Base-by-base conservation (phyloP, 2,797 vertebrate species). In the Spinibarbus caldwelli region DNA sequence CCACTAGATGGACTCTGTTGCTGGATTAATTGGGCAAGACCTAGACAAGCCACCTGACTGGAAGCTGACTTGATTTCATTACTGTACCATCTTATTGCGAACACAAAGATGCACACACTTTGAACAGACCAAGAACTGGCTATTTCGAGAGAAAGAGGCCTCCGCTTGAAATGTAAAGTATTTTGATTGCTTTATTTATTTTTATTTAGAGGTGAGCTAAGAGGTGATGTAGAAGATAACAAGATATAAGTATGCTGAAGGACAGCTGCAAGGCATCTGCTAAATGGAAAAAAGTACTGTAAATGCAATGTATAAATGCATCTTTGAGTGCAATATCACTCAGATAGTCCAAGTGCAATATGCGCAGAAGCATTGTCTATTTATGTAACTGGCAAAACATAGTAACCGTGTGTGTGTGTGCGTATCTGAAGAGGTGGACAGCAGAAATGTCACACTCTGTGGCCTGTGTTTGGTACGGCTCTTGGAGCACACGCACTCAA, bases 11-110 rank as follows among this genome's bases (percentile, higher is more conserved):
- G 91, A 91, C 87, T 85, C 89, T 78, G 87, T 86, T 88, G 83
- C 89, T 88, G 89, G 41, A 49, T 80, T 94, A 92, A 93, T 93
- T 94, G 92, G 93, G 93, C 92, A 91, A 89, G 90, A 90, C 88
- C 91, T 89, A 92, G 92, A 91, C 91, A 87, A 85, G 85, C 68
- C 36, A 86, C 86, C 90, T 84, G 29, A 84, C 71, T 86, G 89
- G 87, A 90, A 87, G 86, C 87, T 86, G 89, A 87, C 89, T 90
- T 92, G 82, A 90, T 92, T 90, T 91, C 78, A 90, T 91, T 89
- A 4, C 54, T 59, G 12, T 87, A 86, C 83, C 85, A 87, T 87
- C 90, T 87, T 88, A 90, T 91, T 92, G 89, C 91, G 90, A 70
- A 70, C 31, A 29, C 23, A 80, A 36, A 54, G 34, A 57, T 31